Percentiles rank a stretch among this genome's conserved stretches.
These are phyloP conservation scores for Dipodomys stephensi DNA, from an alignment of 2,113 vertebrate genomes.

Conservation along the genomic window DNA sequence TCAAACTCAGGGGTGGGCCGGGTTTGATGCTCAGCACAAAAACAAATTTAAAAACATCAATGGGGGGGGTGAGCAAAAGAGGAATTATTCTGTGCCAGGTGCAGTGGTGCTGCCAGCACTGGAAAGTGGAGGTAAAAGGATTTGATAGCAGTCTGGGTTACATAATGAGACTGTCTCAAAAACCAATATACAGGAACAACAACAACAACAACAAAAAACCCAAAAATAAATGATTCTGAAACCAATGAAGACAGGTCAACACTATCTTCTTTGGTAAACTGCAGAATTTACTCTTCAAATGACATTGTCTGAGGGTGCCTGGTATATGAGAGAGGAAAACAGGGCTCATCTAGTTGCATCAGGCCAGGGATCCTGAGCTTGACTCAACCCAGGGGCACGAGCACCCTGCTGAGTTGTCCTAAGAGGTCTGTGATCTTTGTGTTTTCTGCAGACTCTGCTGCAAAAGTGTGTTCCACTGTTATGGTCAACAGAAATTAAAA, in stretches of 20 bases:
- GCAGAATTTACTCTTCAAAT: neutral
- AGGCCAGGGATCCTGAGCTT: neutral
- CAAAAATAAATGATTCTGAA: neutral
- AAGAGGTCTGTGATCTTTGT: neutral
- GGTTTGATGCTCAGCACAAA: too few species aligned
- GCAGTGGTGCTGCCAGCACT: too few species aligned
- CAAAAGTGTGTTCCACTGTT: neutral
- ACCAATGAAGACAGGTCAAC: neutral
- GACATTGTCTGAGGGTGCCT: constrained; percentile 5
- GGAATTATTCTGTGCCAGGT: neutral
- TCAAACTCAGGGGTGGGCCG: neutral
- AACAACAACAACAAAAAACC: too few species aligned
- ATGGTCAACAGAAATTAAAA: constrained; percentile 21
- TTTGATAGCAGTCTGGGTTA: too few species aligned
- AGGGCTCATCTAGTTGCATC: neutral
- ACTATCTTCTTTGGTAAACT: neutral
- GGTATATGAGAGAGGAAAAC: neutral
- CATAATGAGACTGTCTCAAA: neutral
- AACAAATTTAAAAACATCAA: too few species aligned
- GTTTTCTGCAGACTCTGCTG: neutral
- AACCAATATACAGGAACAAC: neutral
- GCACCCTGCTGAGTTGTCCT: neutral
- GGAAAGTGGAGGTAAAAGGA: neutral
- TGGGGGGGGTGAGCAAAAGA: too few species aligned
- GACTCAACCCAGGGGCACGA: neutral